phyloP scores from a whole-genome alignment of 2,113 vertebrate genomes.

The Emydocephalus ijimae region DNA sequence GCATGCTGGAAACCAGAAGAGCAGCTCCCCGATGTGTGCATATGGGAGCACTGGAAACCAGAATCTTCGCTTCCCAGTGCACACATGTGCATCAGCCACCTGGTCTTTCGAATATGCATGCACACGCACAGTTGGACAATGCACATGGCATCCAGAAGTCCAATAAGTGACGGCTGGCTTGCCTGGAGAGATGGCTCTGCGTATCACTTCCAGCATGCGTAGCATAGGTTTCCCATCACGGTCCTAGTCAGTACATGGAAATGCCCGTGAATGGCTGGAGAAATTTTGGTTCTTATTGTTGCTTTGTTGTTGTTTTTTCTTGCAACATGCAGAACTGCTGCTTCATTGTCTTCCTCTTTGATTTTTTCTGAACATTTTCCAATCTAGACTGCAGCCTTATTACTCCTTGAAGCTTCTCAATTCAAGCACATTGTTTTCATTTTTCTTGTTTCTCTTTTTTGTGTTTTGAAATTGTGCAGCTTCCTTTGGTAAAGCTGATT shows the following conservation, averaged over 20 bases:
- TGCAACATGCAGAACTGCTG: not conserved
- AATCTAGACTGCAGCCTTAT: not conserved
- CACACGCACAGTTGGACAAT: too few relatives aligned
- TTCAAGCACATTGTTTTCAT: not conserved
- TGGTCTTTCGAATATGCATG: too few relatives aligned
- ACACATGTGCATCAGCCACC: too few relatives aligned
- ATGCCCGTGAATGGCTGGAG: not conserved
- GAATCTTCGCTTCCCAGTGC: too few relatives aligned
- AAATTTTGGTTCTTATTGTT: not conserved
- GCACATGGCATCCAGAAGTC: too few relatives aligned
- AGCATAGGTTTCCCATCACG: too few relatives aligned
- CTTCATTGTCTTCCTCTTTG: not conserved
- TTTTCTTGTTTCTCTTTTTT: not conserved
- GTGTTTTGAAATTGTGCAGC: not conserved
- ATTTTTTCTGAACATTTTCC: not conserved
- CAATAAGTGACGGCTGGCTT: too few relatives aligned
- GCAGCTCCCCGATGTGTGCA: too few relatives aligned
- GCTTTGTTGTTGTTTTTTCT: not conserved
- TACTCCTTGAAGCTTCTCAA: not conserved
- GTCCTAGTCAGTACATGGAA: not conserved
- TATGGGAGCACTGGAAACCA: too few relatives aligned
- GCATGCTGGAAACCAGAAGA: too few relatives aligned
- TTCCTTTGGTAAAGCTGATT: not conserved
- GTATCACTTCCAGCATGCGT: too few relatives aligned
- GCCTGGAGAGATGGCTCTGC: too few relatives aligned